These are phyloP conservation scores for Eulemur rubriventer DNA, from an alignment of 2,797 vertebrate species.

Conservation along the genomic window DNA sequence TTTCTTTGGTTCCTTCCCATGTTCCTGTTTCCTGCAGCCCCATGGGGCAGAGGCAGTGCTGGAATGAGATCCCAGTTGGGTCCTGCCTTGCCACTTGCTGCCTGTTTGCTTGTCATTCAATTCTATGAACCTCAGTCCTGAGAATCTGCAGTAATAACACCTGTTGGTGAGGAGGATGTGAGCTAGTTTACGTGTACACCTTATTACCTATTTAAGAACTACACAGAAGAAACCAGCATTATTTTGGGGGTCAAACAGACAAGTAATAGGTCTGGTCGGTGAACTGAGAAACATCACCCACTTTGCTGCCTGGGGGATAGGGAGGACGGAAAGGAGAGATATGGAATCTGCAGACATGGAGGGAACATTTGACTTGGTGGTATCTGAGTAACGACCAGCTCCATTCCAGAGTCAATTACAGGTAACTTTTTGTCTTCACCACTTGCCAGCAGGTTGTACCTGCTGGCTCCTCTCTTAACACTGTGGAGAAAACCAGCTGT, in stretches of 20 bases:
- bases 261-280: background rate
- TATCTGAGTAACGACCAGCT: background rate
- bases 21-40: background rate
- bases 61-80: fast-evolving
- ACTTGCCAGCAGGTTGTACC: background rate
- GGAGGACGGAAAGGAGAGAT: background rate
- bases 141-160: background rate
- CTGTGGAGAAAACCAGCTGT: background rate
- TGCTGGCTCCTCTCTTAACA: background rate
- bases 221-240: background rate
- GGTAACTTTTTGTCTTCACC: background rate
- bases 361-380: background rate
- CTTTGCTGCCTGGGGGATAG: background rate
- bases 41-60: background rate
- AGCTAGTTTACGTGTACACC: background rate
- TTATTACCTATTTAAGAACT: background rate
- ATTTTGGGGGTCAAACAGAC: background rate
- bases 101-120: background rate
- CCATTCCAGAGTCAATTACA: background rate
- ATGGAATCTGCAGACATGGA: background rate
- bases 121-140: background rate
- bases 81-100: background rate
- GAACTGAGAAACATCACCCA: background rate
- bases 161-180: background rate
- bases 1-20: background rate